Base-by-base conservation (phyloP, 1,140 invertebrate genomes). In the Cyphomyrmex costatus region DNA sequence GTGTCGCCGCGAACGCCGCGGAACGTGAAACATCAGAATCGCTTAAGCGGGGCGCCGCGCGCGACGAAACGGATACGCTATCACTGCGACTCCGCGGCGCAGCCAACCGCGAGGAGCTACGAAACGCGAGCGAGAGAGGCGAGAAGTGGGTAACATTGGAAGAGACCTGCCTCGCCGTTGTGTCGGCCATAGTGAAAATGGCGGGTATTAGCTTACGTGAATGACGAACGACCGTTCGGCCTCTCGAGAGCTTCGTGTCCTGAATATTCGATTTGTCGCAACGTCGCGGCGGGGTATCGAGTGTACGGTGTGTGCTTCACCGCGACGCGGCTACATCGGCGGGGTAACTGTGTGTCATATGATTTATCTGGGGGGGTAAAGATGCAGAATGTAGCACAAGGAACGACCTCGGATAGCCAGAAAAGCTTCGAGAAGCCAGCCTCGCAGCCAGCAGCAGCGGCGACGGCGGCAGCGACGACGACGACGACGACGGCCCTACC, bases 381-480 rank as follows among this genome's bases (percentile, higher is more conserved):
- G 96, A 98, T 98, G 97, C 97, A 98, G 97, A 98, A 98, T 97
- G 97, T 97, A 96, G 97, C 96, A 96, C 96, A 97, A 96, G 96
- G 95, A 93, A 96, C 96, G 92, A 95, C 95, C 93, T 96, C 97
- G 96, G 97, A 97, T 96, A 97, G 96, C 96, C 96, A 96, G 96
- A 97, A 97, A 96, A 78, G 58, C 42, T 96, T 96, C 96, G 97
- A 97, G 96, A 97, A 96, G 68, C 36, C 36, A 42, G 36, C 8
- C 36, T 42, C 10, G 36, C 79, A 74, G 1, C 19, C 51, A 12
- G 65, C 79, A 2, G 24, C 24, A 60, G 12, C 51, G 16, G 33
- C 78, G 8, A n/a, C 77, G 6, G 58, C 42, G 16, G 21, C 42
- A 21, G 10, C 30, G 24, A 27, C 58, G 6, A 36, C 42, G 19